Base-by-base conservation (phyloP, 2,888 invertebrate species). In the Mesorhabditis spiculigera region DNA sequence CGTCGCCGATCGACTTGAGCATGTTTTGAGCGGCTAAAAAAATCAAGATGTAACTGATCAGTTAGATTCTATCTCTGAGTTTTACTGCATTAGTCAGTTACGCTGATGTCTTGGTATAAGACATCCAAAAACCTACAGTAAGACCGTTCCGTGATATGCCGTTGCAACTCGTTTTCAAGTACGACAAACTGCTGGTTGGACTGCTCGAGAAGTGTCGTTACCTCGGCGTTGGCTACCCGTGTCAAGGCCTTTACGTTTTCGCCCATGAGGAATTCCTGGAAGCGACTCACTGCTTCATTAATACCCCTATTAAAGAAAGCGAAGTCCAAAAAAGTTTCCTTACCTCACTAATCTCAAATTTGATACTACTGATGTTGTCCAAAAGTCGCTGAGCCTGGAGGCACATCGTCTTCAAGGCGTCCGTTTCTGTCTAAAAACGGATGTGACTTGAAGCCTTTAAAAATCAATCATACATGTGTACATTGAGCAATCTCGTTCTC, bases 391-490 rank as follows among this genome's bases (percentile, higher is more conserved):
- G 76, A 5, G 80, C 79, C 70, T 73, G 73, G 44, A 74, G 73
- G 70, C 81, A 81, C 73, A 81, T 75, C 42, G 75, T 72, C 58
- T 77, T 77, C 42, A 78, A 66, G n/a, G 80, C 75, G 66, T 80
- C 81, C n/a, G 75, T 73, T 63, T 80, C 78, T 65, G 73, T 76
- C 71, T 75, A n/a, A n/a, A n/a, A n/a, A n/a, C n/a, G n/a, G n/a
- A n/a, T n/a, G n/a, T n/a, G n/a, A n/a, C n/a, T n/a, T n/a, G n/a
- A n/a, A n/a, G n/a, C n/a, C n/a, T n/a, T n/a, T n/a, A n/a, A n/a
- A n/a, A n/a, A n/a, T n/a, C n/a, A n/a, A n/a, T n/a, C n/a, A 1
- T 50, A 50, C 58, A 50, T 50, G 58, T 50, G 58, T 61, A 66
- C 78, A 78, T 65, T 73, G 68, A 61, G 71, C 62, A 43, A 80